Base-by-base conservation (phyloP, 1,140 invertebrate genomes). In the Brachionus calyciflorus region DNA sequence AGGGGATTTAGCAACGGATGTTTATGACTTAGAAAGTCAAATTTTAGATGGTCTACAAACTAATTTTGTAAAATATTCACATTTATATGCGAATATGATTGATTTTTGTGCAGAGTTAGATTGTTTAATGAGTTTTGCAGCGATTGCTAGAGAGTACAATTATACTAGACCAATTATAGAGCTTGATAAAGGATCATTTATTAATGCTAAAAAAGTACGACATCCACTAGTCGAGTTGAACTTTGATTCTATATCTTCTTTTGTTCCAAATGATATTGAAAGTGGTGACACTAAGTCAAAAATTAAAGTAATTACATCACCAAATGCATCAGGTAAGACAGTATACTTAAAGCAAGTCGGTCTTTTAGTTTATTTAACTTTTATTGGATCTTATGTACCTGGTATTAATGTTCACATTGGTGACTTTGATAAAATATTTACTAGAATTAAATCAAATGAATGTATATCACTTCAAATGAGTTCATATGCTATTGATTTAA, bases 401-500 rank as follows among this genome's bases (percentile, higher is more conserved):
- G 96, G 93, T 79, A 84, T 89, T 6, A 79, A 86, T 78, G 94
- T 94, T 7, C 88, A 87, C 48, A 82, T 89, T 4, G 83, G 85
- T 3, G 83, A 93, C 51, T 87, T 96, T 1, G 92, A 96, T 84
- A 89, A 89, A 3, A 91, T 98, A 81, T 86, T 94, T 53, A 92
- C 93, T 0, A 87, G 96, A 77, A 91, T 98, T 7, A 96, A 96
- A 24, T 93, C 96, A 21, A 90, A 91, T 63, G 95, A 99, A 86
- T 90, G 90, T 68, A 91, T 95, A 80, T 83, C 90, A 2, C 91
- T 91, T 83, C 95, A 94, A 1, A 88, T 97, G 53, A 98, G 94
- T 55, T 98, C 96, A 0, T 99, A 99, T 82, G 97, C 98, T 94
- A 88, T 92, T 40, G 96, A 99, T 87, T 98, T 99, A 96, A 88